Percentiles rank a stretch among this genome's conserved stretches.
Evolutionary conservation across 1,140 invertebrate species (phyloP).

Genomic region (Heliothis subflexa): DNA sequence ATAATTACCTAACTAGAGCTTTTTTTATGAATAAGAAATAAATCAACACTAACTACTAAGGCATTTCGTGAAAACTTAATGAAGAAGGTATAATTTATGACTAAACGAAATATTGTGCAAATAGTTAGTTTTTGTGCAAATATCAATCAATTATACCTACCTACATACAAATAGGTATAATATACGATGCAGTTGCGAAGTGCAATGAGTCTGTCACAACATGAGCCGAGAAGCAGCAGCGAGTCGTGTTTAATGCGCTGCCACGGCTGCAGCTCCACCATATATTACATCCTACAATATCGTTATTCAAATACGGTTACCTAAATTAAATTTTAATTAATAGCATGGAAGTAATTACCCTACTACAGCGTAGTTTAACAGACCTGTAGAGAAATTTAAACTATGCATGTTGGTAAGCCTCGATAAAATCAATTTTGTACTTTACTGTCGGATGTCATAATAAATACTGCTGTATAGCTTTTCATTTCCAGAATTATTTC

Average conservation of each 20-base stretch:
- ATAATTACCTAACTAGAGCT: not conserved
- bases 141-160: not conserved
- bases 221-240: not conserved
- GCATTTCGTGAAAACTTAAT: not conserved
- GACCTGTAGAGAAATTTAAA: slow-evolving; percentile 66
- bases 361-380: slow-evolving; percentile 54
- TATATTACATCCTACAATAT: slow-evolving; percentile 40
- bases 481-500: slow-evolving; percentile 69
- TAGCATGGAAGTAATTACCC: slow-evolving; percentile 62
- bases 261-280: slow-evolving; percentile 13
- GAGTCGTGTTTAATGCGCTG: not conserved
- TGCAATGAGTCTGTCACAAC: slow-evolving; percentile 12
- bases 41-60: too few species aligned
- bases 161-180: not conserved
- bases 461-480: slow-evolving; percentile 81
- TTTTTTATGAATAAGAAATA: too few species aligned
- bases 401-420: slow-evolving; percentile 68
- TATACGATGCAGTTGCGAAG: not conserved
- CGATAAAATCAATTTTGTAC: slow-evolving; percentile 84
- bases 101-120: not conserved
- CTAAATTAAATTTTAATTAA: slow-evolving; percentile 63
- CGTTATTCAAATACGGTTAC: slow-evolving; percentile 53
- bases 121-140: not conserved
- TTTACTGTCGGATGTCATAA: slow-evolving; percentile 83
- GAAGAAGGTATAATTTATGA: too few species aligned